A percentile compares a stretch with the other conserved stretches of the same genome.
Conservation (phyloP, 2,797 vertebrate species). For the Lacerta bilineata region DNA sequence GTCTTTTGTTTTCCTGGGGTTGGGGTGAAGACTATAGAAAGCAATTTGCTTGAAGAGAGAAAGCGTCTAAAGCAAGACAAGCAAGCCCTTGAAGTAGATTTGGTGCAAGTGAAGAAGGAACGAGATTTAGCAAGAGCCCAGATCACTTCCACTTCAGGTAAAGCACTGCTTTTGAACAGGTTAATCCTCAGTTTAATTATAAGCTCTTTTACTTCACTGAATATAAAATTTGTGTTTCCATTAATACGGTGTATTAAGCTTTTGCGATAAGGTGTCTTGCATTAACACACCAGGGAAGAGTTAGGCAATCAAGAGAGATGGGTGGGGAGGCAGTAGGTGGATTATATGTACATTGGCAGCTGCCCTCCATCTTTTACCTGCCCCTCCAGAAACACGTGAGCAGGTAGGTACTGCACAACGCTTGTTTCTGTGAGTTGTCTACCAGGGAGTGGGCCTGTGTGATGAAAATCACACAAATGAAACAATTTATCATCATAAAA, state of each 20-base stretch:
- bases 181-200: neutral
- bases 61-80: conserved; percentile 87
- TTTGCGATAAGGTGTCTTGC: neutral
- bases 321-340: neutral
- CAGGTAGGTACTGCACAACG: neutral
- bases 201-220: conserved; percentile 24
- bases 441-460: neutral
- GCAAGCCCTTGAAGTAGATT: conserved; percentile 87
- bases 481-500: neutral
- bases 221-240: neutral
- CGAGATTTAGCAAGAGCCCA: conserved; percentile 86
- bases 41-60: conserved; percentile 83
- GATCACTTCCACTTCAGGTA: conserved; percentile 81
- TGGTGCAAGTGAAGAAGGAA: conserved; percentile 87
- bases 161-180: conserved; percentile 25
- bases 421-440: neutral
- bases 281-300: neutral
- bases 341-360: neutral
- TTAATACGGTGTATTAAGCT: neutral
- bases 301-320: neutral
- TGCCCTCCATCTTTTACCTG: neutral
- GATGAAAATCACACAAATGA: neutral
- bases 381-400: neutral
- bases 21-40: conserved; percentile 83
- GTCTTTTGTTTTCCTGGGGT: conserved; percentile 20